A percentile compares a stretch with the other conserved stretches of the same genome.
Evolutionary conservation across 2,888 invertebrate genomes (phyloP).

Genomic region (Aphidoletes aphidimyza): DNA sequence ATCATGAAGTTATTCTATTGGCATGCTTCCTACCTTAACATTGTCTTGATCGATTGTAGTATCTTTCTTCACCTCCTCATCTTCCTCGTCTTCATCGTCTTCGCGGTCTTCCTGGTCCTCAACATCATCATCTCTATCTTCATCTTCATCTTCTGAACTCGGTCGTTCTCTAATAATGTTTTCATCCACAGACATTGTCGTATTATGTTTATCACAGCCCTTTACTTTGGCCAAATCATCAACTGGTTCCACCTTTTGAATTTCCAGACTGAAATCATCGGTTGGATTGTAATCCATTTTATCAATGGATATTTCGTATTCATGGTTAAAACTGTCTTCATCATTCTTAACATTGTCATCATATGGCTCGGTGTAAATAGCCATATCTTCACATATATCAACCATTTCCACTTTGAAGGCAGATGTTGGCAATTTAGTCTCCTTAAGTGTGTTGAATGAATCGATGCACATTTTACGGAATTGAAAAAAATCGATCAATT

Average conservation of each 20-base stretch:
- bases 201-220: too few species aligned
- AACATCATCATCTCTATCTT: too few species aligned
- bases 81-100: too few species aligned
- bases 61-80: too few species aligned
- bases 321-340: neutral
- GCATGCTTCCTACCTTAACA: too few species aligned
- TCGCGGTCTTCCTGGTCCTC: too few species aligned
- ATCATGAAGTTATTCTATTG: too few species aligned
- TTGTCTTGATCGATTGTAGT: too few species aligned
- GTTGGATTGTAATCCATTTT: neutral
- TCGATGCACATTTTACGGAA: slow-evolving; percentile 2
- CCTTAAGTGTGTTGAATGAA: neutral
- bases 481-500: neutral
- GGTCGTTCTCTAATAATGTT: too few species aligned
- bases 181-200: too few species aligned
- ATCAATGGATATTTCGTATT: neutral
- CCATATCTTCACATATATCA: neutral
- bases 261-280: neutral
- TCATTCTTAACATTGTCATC: neutral
- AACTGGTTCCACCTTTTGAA: neutral
- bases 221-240: neutral
- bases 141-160: too few species aligned
- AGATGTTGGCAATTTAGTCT: neutral
- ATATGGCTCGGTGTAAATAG: too few species aligned
- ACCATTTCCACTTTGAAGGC: neutral